phyloP scores from a whole-genome alignment of 2,113 vertebrate species.

The Anthoscopus minutus region DNA sequence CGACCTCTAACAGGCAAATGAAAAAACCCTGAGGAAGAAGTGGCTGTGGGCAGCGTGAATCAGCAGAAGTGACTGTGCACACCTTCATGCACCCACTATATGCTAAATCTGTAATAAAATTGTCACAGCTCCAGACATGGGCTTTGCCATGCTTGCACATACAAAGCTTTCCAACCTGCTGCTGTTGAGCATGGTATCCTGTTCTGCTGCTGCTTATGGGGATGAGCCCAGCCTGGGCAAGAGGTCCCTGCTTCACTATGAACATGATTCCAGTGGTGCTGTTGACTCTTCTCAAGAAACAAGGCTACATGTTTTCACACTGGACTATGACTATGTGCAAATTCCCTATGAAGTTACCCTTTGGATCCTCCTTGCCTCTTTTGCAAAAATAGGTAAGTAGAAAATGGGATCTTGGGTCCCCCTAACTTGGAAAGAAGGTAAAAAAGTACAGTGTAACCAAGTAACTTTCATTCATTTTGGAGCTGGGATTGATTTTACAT shows the following conservation, averaged over 20 bases:
- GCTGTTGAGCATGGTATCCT: background rate
- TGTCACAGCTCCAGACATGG: background rate
- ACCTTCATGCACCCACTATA: background rate
- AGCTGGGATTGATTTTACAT: background rate
- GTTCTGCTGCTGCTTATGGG: background rate
- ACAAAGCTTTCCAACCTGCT: background rate
- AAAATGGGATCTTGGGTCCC: background rate
- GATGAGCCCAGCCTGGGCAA: background rate
- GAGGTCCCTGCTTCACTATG: background rate
- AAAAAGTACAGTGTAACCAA: background rate
- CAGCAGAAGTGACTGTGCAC: background rate
- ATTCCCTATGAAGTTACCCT: slow-evolving; percentile 94
- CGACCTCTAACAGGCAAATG: background rate
- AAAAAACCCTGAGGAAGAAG: background rate
- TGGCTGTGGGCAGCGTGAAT: accelerated
- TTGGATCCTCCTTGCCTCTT: slow-evolving; percentile 93
- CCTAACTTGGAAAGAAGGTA: background rate
- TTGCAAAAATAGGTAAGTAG: slow-evolving; percentile 94
- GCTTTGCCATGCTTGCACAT: background rate
- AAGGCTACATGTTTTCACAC: slow-evolving; percentile 77
- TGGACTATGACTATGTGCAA: slow-evolving; percentile 87
- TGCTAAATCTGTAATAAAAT: background rate
- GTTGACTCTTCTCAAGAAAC: slow-evolving; percentile 40
- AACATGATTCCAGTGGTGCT: background rate
- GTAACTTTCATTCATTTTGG: background rate